A percentile compares a stretch with the other conserved stretches of the same genome.
Evolutionary conservation across 2,797 vertebrate genomes (phyloP).

Genomic region (Pagetopsis macropterus): DNA sequence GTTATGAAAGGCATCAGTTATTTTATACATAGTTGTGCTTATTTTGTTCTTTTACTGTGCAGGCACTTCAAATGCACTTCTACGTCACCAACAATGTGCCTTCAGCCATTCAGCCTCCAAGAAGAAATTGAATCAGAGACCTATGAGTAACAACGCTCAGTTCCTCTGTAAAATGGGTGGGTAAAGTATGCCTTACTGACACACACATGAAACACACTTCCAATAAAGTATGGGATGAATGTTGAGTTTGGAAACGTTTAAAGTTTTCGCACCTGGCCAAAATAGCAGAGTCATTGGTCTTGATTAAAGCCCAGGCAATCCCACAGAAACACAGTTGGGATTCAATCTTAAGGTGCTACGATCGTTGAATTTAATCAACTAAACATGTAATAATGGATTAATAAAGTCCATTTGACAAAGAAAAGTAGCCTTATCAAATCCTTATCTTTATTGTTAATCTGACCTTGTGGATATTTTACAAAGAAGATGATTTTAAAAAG

Average conservation of each 20-base stretch:
- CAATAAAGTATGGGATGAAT: not conserved
- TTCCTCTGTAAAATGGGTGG: conserved; percentile 16
- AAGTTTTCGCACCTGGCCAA: conserved; percentile 4
- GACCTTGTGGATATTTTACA: too few species aligned
- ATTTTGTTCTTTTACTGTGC: not conserved
- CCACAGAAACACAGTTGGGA: not conserved
- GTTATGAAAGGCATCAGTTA: not conserved
- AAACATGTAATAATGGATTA: too few species aligned
- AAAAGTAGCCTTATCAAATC: too few species aligned
- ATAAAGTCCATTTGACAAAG: too few species aligned
- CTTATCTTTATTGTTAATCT: too few species aligned
- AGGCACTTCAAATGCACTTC: conserved; percentile 10
- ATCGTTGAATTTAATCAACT: not conserved
- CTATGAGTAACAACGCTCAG: not conserved
- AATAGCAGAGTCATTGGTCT: conserved; percentile 9
- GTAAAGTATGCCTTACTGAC: conserved; percentile 19
- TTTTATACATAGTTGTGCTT: not conserved
- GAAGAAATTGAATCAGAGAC: conserved; percentile 35
- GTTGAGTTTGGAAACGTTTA: not conserved
- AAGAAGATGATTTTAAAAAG: too few species aligned
- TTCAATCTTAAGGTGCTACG: not conserved
- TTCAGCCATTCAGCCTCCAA: conserved; percentile 27
- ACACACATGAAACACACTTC: conserved; percentile 21
- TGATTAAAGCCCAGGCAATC: conserved; percentile 6
- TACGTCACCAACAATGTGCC: conserved; percentile 9